A percentile compares a stretch with the other conserved stretches of the same genome.
Conservation (phyloP, 2,113 vertebrate genomes). For the Ctenomys sociabilis region DNA sequence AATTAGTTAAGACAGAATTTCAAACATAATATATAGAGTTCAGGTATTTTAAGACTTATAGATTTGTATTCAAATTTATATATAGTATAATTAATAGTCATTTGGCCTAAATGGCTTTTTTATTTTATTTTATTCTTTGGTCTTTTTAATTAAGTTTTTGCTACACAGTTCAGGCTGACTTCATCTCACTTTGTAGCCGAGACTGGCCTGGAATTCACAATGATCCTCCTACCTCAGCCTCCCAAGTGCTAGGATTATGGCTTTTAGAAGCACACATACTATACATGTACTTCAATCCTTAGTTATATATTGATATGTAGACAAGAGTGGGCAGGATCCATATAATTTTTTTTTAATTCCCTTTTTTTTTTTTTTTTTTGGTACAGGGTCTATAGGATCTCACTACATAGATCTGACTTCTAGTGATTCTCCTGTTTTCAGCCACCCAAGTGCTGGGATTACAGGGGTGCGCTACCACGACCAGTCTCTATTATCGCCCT, state of each 20-base stretch:
- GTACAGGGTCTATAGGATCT: too few species aligned
- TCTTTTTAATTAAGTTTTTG: too few species aligned
- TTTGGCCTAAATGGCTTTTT: slow-evolving; percentile 10
- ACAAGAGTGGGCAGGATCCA: not conserved
- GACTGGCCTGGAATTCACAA: not conserved
- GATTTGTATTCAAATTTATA: not conserved
- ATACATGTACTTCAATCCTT: slow-evolving; percentile 8
- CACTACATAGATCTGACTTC: too few species aligned
- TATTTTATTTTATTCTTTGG: too few species aligned
- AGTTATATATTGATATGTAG: not conserved
- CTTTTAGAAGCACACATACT: slow-evolving; percentile 26
- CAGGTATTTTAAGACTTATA: slow-evolving; percentile 18
- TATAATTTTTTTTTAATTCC: not conserved
- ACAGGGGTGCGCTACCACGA: too few species aligned
- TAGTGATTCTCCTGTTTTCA: too few species aligned
- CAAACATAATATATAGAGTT: slow-evolving; percentile 8
- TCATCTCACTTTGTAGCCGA: too few species aligned
- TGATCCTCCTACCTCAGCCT: not conserved
- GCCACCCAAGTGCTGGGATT: too few species aligned
- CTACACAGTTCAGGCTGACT: too few species aligned
- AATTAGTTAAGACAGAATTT: slow-evolving; percentile 43
- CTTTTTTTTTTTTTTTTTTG: too few species aligned
- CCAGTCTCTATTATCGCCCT: too few species aligned
- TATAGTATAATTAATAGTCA: slow-evolving; percentile 40
- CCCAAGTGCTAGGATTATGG: not conserved